phyloP scores from a whole-genome alignment of 2,113 vertebrate species.

The Perca schrenkii region DNA sequence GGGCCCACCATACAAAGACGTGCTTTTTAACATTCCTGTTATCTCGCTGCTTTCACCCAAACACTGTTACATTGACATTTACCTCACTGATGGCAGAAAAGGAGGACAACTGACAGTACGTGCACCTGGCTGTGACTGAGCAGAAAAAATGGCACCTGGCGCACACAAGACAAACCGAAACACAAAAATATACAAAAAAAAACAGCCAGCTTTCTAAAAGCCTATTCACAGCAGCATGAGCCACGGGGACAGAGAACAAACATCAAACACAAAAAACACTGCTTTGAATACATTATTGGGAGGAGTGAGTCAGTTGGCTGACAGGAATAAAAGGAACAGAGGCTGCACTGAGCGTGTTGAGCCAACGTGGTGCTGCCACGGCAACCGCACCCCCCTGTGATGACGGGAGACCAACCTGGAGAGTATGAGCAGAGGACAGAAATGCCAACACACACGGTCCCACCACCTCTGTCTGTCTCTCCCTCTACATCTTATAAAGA shows the following conservation, averaged over 20 bases:
- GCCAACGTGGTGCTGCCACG: slow-evolving; percentile 75
- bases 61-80: slow-evolving; percentile 58
- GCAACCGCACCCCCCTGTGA: slow-evolving; percentile 71
- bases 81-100: slow-evolving; percentile 28
- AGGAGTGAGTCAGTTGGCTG: slow-evolving; percentile 60
- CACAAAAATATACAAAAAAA: slow-evolving; percentile 15
- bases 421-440: slow-evolving; percentile 40
- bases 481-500: slow-evolving; percentile 8
- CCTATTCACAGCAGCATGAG: slow-evolving; percentile 73
- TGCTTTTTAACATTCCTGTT: slow-evolving; percentile 61
- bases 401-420: slow-evolving; percentile 61
- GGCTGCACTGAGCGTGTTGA: slow-evolving; percentile 56
- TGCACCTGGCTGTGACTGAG: slow-evolving; percentile 32
- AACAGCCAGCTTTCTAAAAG: slow-evolving; percentile 59
- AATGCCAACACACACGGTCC: slow-evolving; percentile 23
- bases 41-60: slow-evolving; percentile 41
- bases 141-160: slow-evolving; percentile 38
- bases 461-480: slow-evolving; percentile 7
- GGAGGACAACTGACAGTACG: slow-evolving; percentile 22
- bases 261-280: slow-evolving; percentile 63
- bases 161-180: slow-evolving; percentile 40
- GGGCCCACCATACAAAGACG: slow-evolving; percentile 24
- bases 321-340: slow-evolving; percentile 58
- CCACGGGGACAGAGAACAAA: slow-evolving; percentile 69
- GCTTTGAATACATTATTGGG: slow-evolving; percentile 62